Conservation (phyloP, 2,888 invertebrate species). For the Pyralis farinalis region DNA sequence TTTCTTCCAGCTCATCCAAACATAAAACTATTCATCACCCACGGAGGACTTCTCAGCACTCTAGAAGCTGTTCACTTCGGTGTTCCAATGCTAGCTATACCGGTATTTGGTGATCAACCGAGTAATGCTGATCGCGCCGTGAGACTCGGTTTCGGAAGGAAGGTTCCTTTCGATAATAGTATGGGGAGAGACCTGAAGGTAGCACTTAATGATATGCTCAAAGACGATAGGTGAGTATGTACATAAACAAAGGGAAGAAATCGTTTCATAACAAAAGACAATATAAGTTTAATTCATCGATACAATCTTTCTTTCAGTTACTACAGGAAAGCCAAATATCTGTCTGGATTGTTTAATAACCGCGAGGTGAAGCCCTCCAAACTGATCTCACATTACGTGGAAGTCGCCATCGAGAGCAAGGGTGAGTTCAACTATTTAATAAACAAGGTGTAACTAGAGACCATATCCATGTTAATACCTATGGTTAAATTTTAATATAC, state of each 20-base stretch:
- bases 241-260: no score
- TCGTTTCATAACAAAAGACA: no score
- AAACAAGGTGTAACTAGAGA: no score
- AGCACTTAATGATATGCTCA: conserved; percentile 38
- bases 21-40: conserved; percentile 40
- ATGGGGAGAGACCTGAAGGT: conserved; percentile 30
- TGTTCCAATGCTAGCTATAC: conserved; percentile 47
- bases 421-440: conserved; percentile 20
- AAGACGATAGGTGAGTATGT: conserved; percentile 33
- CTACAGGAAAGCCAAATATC: conserved; percentile 36
- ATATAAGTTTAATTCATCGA: no score
- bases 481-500: no score
- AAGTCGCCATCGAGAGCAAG: conserved; percentile 50
- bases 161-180: conserved; percentile 27
- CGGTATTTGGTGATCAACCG: conserved; percentile 57
- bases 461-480: no score
- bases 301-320: conserved; percentile 30
- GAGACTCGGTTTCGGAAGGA: conserved; percentile 35
- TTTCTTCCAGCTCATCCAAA: conserved; percentile 38
- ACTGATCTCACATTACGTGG: conserved; percentile 43
- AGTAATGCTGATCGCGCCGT: conserved; percentile 39
- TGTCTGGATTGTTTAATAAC: conserved; percentile 43
- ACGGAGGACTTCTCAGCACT: conserved; percentile 43
- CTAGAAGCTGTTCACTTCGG: conserved; percentile 42
- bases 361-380: conserved; percentile 37